Percentiles rank a stretch among this genome's conserved stretches.
phyloP scores from a whole-genome alignment of 2,797 vertebrate genomes.

The Echeneis naucrates region DNA sequence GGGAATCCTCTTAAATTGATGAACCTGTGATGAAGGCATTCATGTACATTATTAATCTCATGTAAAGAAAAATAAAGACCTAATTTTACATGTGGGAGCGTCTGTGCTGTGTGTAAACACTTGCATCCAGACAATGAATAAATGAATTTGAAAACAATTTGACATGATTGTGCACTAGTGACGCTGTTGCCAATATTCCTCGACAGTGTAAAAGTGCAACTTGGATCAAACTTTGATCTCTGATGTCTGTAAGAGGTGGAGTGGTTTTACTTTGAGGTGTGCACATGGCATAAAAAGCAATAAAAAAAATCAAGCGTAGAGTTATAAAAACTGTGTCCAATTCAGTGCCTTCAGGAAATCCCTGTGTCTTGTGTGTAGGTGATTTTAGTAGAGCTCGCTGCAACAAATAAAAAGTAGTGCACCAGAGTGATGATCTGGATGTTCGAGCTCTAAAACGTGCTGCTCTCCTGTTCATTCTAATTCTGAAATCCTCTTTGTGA shows the following conservation, averaged over 20 bases:
- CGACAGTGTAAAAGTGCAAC: slow-evolving; percentile 19
- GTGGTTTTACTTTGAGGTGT: slow-evolving; percentile 6
- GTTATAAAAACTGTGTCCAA: background rate
- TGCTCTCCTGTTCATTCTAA: slow-evolving; percentile 71
- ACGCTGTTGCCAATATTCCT: slow-evolving; percentile 32
- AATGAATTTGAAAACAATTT: slow-evolving; percentile 4
- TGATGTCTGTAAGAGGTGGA: background rate
- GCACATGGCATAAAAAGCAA: background rate
- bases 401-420: slow-evolving; percentile 13
- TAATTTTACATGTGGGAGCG: background rate
- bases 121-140: background rate
- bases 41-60: background rate
- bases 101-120: background rate
- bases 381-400: background rate
- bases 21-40: background rate
- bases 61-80: background rate
- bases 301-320: background rate
- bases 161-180: slow-evolving; percentile 26
- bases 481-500: slow-evolving; percentile 87
- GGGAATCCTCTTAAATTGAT: slow-evolving; percentile 20
- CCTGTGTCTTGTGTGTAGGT: slow-evolving; percentile 1
- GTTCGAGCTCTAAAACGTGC: slow-evolving; percentile 27
- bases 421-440: slow-evolving; percentile 5
- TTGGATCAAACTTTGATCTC: background rate
- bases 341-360: background rate